Evolutionary conservation across 2,797 vertebrate species (phyloP), one percentile per base, ranked within the genome.

Genomic region (Tadarida brasiliensis): DNA sequence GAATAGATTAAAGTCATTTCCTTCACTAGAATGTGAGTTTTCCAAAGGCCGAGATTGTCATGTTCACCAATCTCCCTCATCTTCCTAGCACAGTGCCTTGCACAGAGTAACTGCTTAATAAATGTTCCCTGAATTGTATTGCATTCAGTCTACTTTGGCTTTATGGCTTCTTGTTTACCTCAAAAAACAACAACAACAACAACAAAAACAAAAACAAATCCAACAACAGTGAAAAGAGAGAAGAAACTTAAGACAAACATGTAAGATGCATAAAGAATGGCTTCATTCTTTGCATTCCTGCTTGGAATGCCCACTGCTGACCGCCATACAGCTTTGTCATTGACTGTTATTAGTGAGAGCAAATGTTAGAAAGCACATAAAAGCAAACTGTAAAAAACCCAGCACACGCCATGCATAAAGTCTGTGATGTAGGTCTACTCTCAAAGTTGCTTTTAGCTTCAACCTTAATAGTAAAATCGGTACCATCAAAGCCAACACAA

Each of bases 341-440:
- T 77, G 68, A 56, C 11, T 83, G 39, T 84, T 67, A 95, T 90
- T 94, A 95, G 95, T 95, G 77, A 96, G 85, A 96, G 78, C 92
- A 65, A 91, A 92, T 94, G 96, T 97, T 97, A 97, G 90, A 93
- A 95, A 95, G 96, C 97, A 96, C 91, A 96, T 51, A 76, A 86
- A 95, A 73, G 91, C 93, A 89, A 90, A 96, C 92, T 77, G 81
- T 87, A 54, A 92, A 95, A 88, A 84, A 73, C 76, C 84, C 89
- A 91, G 80, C 47, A 85, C 17, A 88, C 0, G 1, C 22, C 96
- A 97, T 93, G 94, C 92, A 93, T 87, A 94, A 81, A 35, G 47
- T 56, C 44, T 88, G 20, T 47, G 39, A 95, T 44, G 77, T 65
- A 85, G 26, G 49, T 73, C 51, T 93, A 59, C 59, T 63, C 82